Base-by-base conservation (phyloP, 1,140 invertebrate species). In the Polyergus mexicanus region DNA sequence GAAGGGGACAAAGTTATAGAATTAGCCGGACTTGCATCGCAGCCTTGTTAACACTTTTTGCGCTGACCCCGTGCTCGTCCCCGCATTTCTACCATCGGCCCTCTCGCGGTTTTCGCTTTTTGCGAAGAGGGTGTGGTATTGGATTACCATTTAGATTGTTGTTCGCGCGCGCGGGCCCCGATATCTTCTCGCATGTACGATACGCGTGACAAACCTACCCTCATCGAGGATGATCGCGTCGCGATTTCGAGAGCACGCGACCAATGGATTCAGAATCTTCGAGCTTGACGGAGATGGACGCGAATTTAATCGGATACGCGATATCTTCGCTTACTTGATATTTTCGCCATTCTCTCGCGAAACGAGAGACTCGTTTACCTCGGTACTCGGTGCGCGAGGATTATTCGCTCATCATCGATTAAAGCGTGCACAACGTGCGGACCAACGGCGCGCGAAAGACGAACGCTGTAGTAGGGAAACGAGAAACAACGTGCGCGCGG, bases 81-180 rank as follows among this genome's bases (percentile, higher is more conserved):
- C 51, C 54, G 56, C 51, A 90, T 88, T 90, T 88, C 87, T 88
- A 63, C 85, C 44, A 44, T 58, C 71, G 25, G 2, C 10, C 19
- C 38, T 28, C 41, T 41, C 78, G 65, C 74, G 84, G 74, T 90
- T 90, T 92, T 93, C 87, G 66, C 76, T 92, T 95, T 94, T 93
- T 92, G 88, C 88, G 35, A 89, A 86, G 92, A 89, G 92, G 94
- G 94, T 93, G 93, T 94, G 94, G 94, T 93, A 78, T 92, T 85
- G 92, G 87, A 95, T 95, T 95, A 95, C 92, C 94, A 95, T 95
- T 95, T 95, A 95, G 90, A 95, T 95, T 95, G 93, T 92, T 87
- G 69, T 88, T 75, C 86, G 84, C 83, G 84, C 66, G 66, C 74
- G 69, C 62, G 54, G 71, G 58, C 56, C 85, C 56, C 85, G 63